Conservation (phyloP, 2,888 invertebrate species). For the Acronicta aceris region DNA sequence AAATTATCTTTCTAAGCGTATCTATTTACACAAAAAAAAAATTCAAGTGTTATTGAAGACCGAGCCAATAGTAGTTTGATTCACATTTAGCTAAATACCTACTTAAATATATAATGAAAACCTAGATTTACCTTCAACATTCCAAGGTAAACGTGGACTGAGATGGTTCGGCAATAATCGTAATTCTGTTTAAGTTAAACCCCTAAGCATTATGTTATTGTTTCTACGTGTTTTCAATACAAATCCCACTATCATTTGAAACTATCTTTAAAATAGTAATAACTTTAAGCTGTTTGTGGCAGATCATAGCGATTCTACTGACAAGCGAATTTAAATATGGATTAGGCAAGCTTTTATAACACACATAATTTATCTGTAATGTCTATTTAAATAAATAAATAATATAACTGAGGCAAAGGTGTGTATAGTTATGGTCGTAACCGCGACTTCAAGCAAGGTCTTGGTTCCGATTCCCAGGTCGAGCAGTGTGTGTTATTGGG, state of each 20-base stretch:
- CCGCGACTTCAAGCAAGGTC: too few species aligned
- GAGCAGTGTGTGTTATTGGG: too few species aligned
- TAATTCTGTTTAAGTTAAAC: slow-evolving; percentile 5
- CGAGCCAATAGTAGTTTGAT: too few species aligned
- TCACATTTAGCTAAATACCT: not conserved
- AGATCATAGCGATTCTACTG: not conserved
- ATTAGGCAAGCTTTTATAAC: not conserved
- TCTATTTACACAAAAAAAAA: too few species aligned
- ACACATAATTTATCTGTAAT: too few species aligned
- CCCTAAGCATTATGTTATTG: slow-evolving; percentile 3
- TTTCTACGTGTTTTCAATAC: slow-evolving; percentile 19
- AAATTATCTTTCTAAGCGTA: too few species aligned
- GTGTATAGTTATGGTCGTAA: too few species aligned
- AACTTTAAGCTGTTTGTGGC: not conserved
- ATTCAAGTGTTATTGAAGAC: too few species aligned
- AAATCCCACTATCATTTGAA: slow-evolving; percentile 2
- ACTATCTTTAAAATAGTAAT: not conserved
- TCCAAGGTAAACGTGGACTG: slow-evolving; percentile 8
- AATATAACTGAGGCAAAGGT: too few species aligned
- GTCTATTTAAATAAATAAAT: too few species aligned
- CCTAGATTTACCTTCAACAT: slow-evolving; percentile 6
- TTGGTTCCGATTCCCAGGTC: too few species aligned
- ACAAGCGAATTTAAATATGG: not conserved
- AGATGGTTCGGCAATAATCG: slow-evolving; percentile 2
- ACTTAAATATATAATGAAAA: not conserved